Percentiles rank a stretch among this genome's conserved stretches.
phyloP scores from a whole-genome alignment of 2,113 vertebrate genomes.

The Propithecus coquereli region DNA sequence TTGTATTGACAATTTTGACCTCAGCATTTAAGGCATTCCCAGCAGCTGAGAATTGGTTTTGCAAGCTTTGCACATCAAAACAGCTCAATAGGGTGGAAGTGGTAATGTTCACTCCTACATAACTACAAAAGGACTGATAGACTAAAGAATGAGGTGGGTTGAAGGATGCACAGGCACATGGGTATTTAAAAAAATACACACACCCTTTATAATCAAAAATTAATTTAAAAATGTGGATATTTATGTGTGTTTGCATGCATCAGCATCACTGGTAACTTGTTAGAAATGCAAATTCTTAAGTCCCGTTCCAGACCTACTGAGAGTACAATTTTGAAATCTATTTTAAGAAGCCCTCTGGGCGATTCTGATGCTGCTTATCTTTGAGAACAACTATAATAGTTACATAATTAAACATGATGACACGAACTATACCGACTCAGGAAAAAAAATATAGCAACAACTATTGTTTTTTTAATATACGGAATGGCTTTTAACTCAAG shows the following conservation, averaged over 20 bases:
- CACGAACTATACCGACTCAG: not conserved
- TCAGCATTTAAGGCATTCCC: slow-evolving; percentile 32
- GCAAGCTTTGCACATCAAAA: slow-evolving; percentile 12
- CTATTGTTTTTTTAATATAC: not conserved
- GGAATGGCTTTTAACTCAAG: not conserved
- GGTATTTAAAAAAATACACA: not conserved
- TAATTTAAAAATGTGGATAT: not conserved
- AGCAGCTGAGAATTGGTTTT: slow-evolving; percentile 27
- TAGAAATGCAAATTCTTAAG: slow-evolving; percentile 2
- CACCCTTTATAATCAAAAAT: not conserved
- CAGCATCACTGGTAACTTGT: not conserved
- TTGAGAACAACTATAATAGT: not conserved
- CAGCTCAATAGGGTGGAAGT: not conserved
- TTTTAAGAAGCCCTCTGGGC: not conserved
- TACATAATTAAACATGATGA: not conserved
- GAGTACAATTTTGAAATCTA: not conserved
- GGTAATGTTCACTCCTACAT: not conserved
- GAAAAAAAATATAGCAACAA: not conserved
- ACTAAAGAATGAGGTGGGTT: not conserved
- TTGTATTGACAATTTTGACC: slow-evolving; percentile 46
- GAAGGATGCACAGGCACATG: not conserved
- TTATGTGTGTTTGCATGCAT: not conserved
- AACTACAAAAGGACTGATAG: not conserved
- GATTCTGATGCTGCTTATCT: not conserved
- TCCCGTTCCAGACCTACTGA: not conserved